Evolutionary conservation across 35 echinoderm and acorn worm genomes (phyloP), one percentile per base, ranked within the genome.

Genomic region (Stichopus chloronotus): DNA sequence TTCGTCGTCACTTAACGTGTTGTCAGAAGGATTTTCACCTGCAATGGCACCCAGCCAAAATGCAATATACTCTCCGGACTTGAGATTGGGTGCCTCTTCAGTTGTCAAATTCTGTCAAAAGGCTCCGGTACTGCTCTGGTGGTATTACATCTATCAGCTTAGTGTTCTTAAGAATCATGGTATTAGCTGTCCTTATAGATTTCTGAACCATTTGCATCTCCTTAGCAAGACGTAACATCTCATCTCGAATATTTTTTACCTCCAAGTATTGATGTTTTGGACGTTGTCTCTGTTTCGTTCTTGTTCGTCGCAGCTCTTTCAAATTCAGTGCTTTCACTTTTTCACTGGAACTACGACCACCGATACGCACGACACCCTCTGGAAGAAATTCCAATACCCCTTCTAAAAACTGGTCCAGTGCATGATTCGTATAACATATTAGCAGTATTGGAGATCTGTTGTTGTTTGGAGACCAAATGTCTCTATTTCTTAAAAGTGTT

Each of bases 331-430:
- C 25, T 74, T 96, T 95, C 71, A 99, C 52, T 69, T 68, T 78
- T 43, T 99, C 95, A 92, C 95, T 96, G 4, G 81, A 82, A 91
- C 95, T 96, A 57, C 97, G 81, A 7, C 97, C 97, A 21, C 97
- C 97, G 57, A 99, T 91, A 30, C 97, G 93, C 7, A 99, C 94
- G 55, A 99, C 91, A 24, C 90, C 90, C 53, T 92, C 80, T 11
- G 88, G 92, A 17, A 92, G 72, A 58, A 96, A 99, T 12, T 82
- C 21, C 8, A 91, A 81, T 52, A 99, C 91, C 7, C 97, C 97
- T 88, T 99, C 97, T 21, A 99, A 72, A 85, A 99, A 99, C 53
- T 99, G 97, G 83, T 99, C 97, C 63, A 99, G 90, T 1, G 97
- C 97, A 83, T 99, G 97, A 53, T 99, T 99, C n/a, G 97, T 99